Evolutionary conservation across 2,797 vertebrate species (phyloP).

Genomic region (Mergus octosetaceus): DNA sequence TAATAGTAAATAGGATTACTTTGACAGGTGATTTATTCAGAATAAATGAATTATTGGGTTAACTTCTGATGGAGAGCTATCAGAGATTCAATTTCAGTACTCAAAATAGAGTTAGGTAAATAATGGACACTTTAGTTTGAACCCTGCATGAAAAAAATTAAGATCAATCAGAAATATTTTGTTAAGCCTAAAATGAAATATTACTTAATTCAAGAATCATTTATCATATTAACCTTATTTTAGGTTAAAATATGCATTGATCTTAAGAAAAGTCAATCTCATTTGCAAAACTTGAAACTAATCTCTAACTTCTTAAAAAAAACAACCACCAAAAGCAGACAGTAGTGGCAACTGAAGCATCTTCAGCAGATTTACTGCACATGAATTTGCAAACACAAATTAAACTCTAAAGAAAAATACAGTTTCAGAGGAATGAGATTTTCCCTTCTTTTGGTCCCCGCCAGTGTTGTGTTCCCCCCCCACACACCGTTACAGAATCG

Average conservation of each 20-base stretch:
- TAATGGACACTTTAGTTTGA: neutral
- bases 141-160: neutral
- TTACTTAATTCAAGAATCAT: neutral
- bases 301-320: neutral
- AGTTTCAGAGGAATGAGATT: neutral
- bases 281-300: neutral
- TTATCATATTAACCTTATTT: neutral
- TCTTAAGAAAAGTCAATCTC: neutral
- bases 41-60: conserved; percentile 18
- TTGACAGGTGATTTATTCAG: conserved; percentile 8
- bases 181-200: conserved; percentile 4
- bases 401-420: neutral
- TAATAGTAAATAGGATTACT: conserved; percentile 1
- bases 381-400: neutral
- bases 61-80: conserved; percentile 6
- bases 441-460: neutral
- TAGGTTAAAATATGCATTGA: neutral
- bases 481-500: neutral
- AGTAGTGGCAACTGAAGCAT: neutral
- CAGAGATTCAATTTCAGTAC: conserved; percentile 11
- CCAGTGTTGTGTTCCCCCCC: neutral
- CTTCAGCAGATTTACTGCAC: neutral
- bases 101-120: conserved; percentile 1
- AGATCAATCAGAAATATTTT: conserved; percentile 14
- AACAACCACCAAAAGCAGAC: neutral